These are phyloP conservation scores for Stomatorhinus ivindoensis DNA, from an alignment of 2,113 vertebrate species.

Conservation along the genomic window DNA sequence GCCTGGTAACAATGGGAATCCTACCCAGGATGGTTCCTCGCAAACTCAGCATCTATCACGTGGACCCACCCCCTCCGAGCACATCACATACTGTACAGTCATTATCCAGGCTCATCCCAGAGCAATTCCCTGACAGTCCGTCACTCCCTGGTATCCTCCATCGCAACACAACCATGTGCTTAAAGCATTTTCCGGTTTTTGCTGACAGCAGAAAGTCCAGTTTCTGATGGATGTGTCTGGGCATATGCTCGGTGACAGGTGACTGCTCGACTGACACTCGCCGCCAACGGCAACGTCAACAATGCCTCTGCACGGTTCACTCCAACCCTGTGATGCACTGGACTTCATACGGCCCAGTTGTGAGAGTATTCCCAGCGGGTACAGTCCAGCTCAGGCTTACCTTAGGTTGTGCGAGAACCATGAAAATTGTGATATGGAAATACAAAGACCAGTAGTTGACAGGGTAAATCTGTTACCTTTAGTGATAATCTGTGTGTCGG, in stretches of 20 bases:
- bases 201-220: conserved; percentile 32
- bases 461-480: not conserved
- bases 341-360: not conserved
- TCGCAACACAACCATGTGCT: not conserved
- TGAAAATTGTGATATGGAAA: not conserved
- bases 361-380: not conserved
- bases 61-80: not conserved
- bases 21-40: not conserved
- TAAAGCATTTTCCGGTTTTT: conserved; percentile 26
- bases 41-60: not conserved
- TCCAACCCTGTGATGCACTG: conserved; percentile 7
- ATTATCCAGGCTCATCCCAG: not conserved
- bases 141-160: not conserved
- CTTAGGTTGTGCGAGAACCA: too few species aligned
- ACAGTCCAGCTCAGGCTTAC: not conserved
- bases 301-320: conserved; percentile 20
- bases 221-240: conserved; percentile 31
- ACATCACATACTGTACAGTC: not conserved
- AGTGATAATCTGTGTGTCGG: not conserved
- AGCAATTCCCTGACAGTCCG: not conserved
- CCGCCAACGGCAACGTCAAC: conserved; percentile 24
- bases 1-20: not conserved
- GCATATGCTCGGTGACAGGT: conserved; percentile 19
- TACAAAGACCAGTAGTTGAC: not conserved
- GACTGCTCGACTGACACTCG: conserved; percentile 43